Conservation (phyloP, 2,797 vertebrate species). For the Gastrophryne carolinensis region DNA sequence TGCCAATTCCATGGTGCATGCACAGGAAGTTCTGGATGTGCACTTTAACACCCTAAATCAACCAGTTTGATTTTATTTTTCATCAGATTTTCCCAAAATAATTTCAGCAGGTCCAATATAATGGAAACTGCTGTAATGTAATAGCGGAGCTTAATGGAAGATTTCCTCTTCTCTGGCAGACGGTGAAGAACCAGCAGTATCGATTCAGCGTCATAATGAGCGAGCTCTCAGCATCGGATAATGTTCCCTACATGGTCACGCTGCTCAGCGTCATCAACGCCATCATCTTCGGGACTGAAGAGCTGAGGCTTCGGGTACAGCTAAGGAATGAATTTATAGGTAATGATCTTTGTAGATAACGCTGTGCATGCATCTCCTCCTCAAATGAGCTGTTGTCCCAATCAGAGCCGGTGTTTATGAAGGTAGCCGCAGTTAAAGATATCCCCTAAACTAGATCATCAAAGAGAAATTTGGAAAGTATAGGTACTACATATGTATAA, state of each 20-base stretch:
- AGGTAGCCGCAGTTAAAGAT: background rate
- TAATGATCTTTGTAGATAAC: conserved; percentile 56
- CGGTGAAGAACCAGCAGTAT: conserved; percentile 89
- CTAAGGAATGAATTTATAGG: conserved; percentile 94
- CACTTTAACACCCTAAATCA: too few species aligned
- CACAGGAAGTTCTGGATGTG: too few species aligned
- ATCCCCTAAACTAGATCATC: too few species aligned
- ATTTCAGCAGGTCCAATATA: background rate
- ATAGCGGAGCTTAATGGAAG: background rate
- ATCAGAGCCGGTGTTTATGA: background rate
- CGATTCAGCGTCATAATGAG: conserved; percentile 94
- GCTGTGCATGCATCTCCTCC: background rate
- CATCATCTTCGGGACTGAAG: conserved; percentile 86
- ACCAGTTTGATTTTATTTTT: too few species aligned
- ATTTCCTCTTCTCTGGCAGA: conserved; percentile 66
- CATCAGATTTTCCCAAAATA: too few species aligned
- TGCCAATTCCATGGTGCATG: too few species aligned
- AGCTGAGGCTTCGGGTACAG: conserved; percentile 81
- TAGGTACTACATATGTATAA: too few species aligned
- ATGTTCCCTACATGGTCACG: conserved; percentile 89
- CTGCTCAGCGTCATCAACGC: conserved; percentile 93
- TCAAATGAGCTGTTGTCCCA: background rate
- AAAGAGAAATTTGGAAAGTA: too few species aligned
- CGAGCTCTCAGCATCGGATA: conserved; percentile 86
- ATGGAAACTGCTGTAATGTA: conserved; percentile 5